Base-by-base conservation (phyloP, 2,888 invertebrate species). In the Conistra vaccinii region DNA sequence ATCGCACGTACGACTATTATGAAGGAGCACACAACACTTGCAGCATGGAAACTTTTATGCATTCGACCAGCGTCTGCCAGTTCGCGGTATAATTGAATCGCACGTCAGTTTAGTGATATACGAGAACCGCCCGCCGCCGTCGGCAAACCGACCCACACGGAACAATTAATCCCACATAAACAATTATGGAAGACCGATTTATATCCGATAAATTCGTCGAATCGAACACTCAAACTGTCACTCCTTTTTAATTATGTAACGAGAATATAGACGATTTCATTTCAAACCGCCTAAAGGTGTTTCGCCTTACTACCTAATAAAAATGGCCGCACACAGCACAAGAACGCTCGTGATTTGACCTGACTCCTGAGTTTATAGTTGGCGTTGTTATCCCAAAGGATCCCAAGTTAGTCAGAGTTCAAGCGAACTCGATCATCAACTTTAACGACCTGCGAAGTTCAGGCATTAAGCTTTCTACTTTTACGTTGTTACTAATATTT, bases 81-180 rank as follows among this genome's bases (percentile, higher is more conserved):
- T 90, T 88, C 88, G 85, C 87, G 88, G 87, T 93, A 93, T 94
- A 95, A 95, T 95, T 95, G 94, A 95, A 95, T 94, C 90, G 90
- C 91, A 87, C 91, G 91, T 93, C 94, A 91, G 89, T 72, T 81
- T 88, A 85, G 90, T 94, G 93, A 95, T 94, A 92, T 94, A 95
- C 91, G 93, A 93, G 91, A 90, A 87, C 80, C 85, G 85, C 57
- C 81, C 72, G 68, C 77, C 79, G 57, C 91, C 92, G 88, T 81
- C 87, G 92, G 91, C 92, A 84, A 89, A 89, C 90, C 92, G 86
- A 89, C 90, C 88, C 86, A 87, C 87, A 74, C 85, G 85, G 88
- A 90, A 92, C 93, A 92, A 93, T 95, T 94, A 94, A 94, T 93
- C 89, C 92, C 92, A 90, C 91, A 94, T 93, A 94, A 94, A 94